Percentiles rank a stretch among this genome's conserved stretches.
Evolutionary conservation across 1,140 invertebrate genomes (phyloP).

Genomic region (Aphaenogaster rudis): DNA sequence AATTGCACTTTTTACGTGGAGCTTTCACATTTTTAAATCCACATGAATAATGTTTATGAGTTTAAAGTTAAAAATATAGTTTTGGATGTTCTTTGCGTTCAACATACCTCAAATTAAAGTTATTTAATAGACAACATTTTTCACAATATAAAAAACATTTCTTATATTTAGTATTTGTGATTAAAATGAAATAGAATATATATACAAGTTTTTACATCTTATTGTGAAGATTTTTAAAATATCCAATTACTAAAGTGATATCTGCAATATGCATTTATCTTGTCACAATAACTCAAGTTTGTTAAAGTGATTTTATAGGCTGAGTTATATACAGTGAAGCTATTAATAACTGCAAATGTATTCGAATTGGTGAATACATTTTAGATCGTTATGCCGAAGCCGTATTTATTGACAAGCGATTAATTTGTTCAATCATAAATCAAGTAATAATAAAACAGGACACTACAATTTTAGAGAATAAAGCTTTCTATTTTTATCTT

Average conservation of each 20-base stretch:
- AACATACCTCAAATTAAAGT: background rate
- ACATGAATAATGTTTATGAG: background rate
- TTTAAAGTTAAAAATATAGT: background rate
- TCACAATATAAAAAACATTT: background rate
- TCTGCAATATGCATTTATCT: background rate
- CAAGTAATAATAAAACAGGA: background rate
- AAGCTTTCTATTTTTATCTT: background rate
- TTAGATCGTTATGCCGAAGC: background rate
- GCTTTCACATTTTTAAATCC: background rate
- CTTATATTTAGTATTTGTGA: background rate
- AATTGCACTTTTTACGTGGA: background rate
- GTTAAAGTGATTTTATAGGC: background rate
- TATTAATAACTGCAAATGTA: conserved; percentile 32
- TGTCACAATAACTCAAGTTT: background rate
- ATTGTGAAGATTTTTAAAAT: background rate
- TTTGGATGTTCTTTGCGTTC: background rate
- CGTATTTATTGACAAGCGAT: background rate
- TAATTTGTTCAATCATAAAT: conserved; percentile 47
- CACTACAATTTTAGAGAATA: background rate
- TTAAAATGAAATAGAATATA: background rate
- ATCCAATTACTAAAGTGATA: background rate
- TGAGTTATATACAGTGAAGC: background rate
- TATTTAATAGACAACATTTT: background rate
- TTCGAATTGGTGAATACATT: background rate
- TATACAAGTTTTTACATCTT: background rate